phyloP scores from a whole-genome alignment of 2,888 invertebrate genomes.

The Empis stercorea region DNA sequence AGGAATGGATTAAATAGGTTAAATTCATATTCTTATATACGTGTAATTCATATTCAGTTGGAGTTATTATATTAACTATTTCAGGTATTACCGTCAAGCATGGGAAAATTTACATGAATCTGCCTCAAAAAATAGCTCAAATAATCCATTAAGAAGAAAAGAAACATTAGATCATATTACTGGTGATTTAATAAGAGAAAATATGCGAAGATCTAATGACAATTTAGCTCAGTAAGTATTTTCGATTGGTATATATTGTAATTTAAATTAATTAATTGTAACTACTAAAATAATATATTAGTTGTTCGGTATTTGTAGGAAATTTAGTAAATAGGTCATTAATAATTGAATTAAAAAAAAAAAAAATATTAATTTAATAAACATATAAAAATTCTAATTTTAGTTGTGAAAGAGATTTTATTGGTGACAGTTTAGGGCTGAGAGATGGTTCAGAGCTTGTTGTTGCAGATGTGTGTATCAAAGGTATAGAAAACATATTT shows the following conservation, averaged over 20 bases:
- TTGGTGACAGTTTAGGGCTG: constrained; percentile 33
- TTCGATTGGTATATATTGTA: too few species aligned
- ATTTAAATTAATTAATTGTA: too few species aligned
- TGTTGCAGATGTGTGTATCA: constrained; percentile 48
- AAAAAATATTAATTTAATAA: background rate
- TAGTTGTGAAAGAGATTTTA: constrained; percentile 31
- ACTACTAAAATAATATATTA: too few species aligned
- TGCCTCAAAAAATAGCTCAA: constrained; percentile 45
- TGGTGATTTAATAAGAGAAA: constrained; percentile 33
- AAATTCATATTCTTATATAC: constrained; percentile 50
- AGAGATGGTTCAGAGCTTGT: constrained; percentile 67
- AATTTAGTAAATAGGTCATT: too few species aligned
- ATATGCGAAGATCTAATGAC: constrained; percentile 35
- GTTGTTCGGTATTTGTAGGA: too few species aligned
- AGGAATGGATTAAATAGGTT: constrained; percentile 65
- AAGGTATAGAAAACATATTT: constrained; percentile 23
- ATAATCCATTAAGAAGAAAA: constrained; percentile 50
- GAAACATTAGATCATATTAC: constrained; percentile 57
- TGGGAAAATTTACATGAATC: constrained; percentile 88
- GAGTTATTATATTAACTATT: background rate
- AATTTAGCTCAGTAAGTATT: constrained; percentile 32
- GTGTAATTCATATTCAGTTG: constrained; percentile 19
- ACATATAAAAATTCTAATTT: background rate
- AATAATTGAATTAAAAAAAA: too few species aligned
- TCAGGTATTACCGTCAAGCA: constrained; percentile 69